Conservation (phyloP, 2,113 vertebrate species). For the Calypte anna region DNA sequence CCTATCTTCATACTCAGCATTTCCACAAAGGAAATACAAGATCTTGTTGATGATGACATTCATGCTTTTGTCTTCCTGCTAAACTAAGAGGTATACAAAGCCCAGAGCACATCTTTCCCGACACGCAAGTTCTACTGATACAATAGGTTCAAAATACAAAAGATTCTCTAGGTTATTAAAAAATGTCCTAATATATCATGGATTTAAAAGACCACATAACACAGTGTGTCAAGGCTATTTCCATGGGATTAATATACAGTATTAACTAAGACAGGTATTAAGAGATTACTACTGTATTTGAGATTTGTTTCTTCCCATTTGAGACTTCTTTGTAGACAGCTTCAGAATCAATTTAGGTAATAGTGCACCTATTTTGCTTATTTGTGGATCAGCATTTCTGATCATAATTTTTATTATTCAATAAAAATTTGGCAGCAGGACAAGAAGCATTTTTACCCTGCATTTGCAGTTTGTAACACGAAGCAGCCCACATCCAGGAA, state of each 20-base stretch:
- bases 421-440: neutral
- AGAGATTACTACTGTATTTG: neutral
- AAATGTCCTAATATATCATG: neutral
- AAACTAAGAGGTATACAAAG: neutral
- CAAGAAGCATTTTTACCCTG: neutral
- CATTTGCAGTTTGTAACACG: neutral
- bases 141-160: neutral
- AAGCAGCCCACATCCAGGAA: neutral
- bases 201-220: neutral
- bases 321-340: neutral
- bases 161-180: neutral
- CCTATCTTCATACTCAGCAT: neutral
- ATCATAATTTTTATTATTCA: neutral
- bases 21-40: neutral
- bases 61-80: neutral
- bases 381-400: neutral
- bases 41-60: neutral
- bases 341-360: neutral
- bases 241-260: neutral
- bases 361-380: neutral
- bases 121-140: neutral
- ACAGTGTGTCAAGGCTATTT: neutral
- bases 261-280: neutral
- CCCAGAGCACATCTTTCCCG: neutral
- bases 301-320: conserved; percentile 5